Conservation (phyloP, 2,888 invertebrate genomes). For the Mechanitis messenoides region DNA sequence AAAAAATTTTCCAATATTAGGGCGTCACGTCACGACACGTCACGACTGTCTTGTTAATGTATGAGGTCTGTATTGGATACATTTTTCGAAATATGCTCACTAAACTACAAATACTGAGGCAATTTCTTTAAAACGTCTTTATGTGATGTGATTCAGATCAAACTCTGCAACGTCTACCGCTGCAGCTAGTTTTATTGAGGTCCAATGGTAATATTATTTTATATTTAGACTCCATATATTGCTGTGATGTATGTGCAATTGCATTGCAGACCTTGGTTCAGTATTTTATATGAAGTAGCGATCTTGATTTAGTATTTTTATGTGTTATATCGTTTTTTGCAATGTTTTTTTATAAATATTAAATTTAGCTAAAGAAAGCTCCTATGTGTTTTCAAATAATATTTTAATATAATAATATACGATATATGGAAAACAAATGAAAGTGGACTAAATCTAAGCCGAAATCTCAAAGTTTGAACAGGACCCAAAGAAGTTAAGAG, state of each 20-base stretch:
- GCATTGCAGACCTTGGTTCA: slow-evolving; percentile 4
- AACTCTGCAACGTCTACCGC: too few relatives aligned
- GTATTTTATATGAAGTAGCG: slow-evolving; percentile 8
- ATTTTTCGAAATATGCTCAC: slow-evolving; percentile 11
- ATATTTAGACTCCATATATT: slow-evolving; percentile 2
- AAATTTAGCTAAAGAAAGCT: too few relatives aligned
- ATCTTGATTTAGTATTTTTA: slow-evolving; percentile 4
- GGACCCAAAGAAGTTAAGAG: too few relatives aligned
- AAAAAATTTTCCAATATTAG: too few relatives aligned
- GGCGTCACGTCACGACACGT: slow-evolving; percentile 11
- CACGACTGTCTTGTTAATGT: slow-evolving; percentile 10
- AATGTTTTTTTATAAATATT: too few relatives aligned
- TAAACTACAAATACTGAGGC: neutral
- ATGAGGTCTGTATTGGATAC: slow-evolving; percentile 11
- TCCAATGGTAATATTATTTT: too few relatives aligned
- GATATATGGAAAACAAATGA: too few relatives aligned
- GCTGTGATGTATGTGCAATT: slow-evolving; percentile 11
- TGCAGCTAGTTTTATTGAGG: too few relatives aligned
- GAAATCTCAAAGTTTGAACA: too few relatives aligned
- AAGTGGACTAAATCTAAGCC: too few relatives aligned
- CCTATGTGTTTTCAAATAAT: too few relatives aligned
- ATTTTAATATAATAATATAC: too few relatives aligned
- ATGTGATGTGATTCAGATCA: neutral
- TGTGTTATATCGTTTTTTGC: neutral
- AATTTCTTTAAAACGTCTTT: neutral